phyloP scores from a whole-genome alignment of 2,797 vertebrate genomes.

The Psittacula derbiana region DNA sequence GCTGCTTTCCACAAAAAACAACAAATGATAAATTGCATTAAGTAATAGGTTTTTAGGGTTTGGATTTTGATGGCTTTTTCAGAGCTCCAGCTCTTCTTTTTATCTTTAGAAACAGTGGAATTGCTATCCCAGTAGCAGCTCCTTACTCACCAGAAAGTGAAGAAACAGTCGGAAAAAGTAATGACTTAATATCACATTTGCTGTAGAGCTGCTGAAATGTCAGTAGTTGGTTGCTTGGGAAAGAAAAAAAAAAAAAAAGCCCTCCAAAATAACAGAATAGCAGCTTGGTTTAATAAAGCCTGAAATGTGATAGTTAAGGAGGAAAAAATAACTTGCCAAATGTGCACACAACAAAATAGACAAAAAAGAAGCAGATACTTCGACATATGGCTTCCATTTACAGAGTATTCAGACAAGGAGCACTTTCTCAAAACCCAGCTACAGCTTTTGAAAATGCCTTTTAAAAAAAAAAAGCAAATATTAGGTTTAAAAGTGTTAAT shows the following conservation, averaged over 20 bases:
- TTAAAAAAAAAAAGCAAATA: neutral
- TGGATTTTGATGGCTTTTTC: constrained; percentile 15
- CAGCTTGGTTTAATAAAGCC: constrained; percentile 53
- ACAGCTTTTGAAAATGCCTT: constrained; percentile 1
- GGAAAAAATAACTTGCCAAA: constrained; percentile 51
- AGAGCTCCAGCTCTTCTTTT: constrained; percentile 5
- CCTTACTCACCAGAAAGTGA: constrained; percentile 3
- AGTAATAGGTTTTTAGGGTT: constrained; percentile 16
- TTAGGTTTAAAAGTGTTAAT: neutral
- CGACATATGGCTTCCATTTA: constrained; percentile 51
- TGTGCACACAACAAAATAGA: constrained; percentile 23
- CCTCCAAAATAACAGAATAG: constrained; percentile 50
- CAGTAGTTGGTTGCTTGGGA: constrained; percentile 8
- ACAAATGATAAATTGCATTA: neutral
- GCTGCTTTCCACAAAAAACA: neutral
- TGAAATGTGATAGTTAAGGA: constrained; percentile 38
- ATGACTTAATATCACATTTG: constrained; percentile 57
- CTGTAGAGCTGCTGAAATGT: constrained; percentile 45
- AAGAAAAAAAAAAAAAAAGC: neutral
- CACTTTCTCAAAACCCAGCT: neutral
- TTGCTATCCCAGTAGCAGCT: neutral
- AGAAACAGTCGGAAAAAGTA: constrained; percentile 45
- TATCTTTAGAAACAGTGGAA: constrained; percentile 40
- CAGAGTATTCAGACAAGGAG: neutral
- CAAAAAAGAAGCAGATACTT: constrained; percentile 47